Conservation (phyloP, 1,140 invertebrate species). For the Cheumatopsyche charites region DNA sequence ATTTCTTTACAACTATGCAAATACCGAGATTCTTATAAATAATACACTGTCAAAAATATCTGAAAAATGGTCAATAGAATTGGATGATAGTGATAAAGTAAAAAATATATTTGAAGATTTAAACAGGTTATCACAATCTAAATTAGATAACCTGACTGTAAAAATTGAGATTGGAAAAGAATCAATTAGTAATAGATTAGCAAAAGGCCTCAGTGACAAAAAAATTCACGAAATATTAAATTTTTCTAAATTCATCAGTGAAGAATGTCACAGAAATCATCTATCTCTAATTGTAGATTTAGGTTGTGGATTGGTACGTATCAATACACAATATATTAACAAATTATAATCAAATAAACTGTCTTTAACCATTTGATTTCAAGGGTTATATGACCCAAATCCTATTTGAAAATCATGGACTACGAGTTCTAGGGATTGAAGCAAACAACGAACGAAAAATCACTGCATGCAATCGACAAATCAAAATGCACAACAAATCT, state of each 20-base stretch:
- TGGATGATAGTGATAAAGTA: too few relatives aligned
- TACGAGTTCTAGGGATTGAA: conserved; percentile 77
- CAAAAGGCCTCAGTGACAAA: conserved; percentile 63
- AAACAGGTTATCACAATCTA: too few relatives aligned
- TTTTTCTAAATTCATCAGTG: conserved; percentile 65
- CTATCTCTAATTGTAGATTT: conserved; percentile 75
- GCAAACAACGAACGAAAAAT: conserved; percentile 66
- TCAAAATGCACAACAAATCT: conserved; percentile 62
- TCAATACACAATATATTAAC: too few relatives aligned
- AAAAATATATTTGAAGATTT: too few relatives aligned
- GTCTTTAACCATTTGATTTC: conserved; percentile 45
- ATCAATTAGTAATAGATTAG: conserved; percentile 49
- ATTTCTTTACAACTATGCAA: conserved; percentile 71
- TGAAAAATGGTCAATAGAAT: neutral
- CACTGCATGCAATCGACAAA: conserved; percentile 68
- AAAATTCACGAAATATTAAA: conserved; percentile 74
- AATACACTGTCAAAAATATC: conserved; percentile 57
- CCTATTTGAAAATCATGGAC: conserved; percentile 67
- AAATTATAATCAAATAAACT: too few relatives aligned
- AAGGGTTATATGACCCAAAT: conserved; percentile 80
- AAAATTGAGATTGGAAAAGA: neutral
- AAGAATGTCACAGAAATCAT: conserved; percentile 59
- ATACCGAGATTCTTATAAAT: conserved; percentile 69
- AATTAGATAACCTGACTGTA: neutral
- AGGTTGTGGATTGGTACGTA: conserved; percentile 71